These are phyloP conservation scores for Drosophila meridiana DNA, from an alignment of 2,888 invertebrate genomes.

Conservation along the genomic window DNA sequence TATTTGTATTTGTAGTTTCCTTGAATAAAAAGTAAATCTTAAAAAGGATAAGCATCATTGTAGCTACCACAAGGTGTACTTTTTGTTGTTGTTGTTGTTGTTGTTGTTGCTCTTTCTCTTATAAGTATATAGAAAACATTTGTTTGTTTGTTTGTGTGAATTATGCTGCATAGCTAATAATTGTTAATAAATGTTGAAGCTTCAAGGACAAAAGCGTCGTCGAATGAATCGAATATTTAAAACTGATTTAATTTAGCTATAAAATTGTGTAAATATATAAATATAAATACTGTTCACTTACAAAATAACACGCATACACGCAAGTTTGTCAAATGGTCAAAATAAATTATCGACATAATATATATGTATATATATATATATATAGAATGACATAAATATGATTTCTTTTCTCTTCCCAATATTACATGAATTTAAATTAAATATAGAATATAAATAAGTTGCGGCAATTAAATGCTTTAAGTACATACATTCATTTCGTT, in stretches of 20 bases:
- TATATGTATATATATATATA: neutral
- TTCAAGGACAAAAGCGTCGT: conserved; percentile 55
- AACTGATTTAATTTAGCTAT: conserved; percentile 77
- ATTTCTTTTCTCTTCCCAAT: conserved; percentile 19
- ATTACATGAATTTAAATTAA: conserved; percentile 31
- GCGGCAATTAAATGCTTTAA: conserved; percentile 68
- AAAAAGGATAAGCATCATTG: conserved; percentile 75
- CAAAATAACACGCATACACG: conserved; percentile 57
- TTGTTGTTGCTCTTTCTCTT: conserved; percentile 25
- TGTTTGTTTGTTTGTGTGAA: conserved; percentile 20
- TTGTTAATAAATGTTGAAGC: conserved; percentile 56
- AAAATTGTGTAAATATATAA: conserved; percentile 77
- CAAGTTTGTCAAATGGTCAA: conserved; percentile 58
- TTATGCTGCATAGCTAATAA: conserved; percentile 49
- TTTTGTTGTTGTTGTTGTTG: conserved; percentile 28
- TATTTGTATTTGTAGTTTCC: conserved; percentile 40
- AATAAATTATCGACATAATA: conserved; percentile 48
- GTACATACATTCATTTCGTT: conserved; percentile 65
- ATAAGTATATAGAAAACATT: conserved; percentile 33
- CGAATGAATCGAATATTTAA: conserved; percentile 50
- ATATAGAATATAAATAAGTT: conserved; percentile 54
- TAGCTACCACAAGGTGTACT: conserved; percentile 68
- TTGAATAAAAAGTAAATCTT: conserved; percentile 66
- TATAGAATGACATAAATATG: conserved; percentile 53
- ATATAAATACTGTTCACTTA: conserved; percentile 82